These are phyloP conservation scores for Aphodius sticticus DNA, from an alignment of 2,888 invertebrate species.

Conservation along the genomic window DNA sequence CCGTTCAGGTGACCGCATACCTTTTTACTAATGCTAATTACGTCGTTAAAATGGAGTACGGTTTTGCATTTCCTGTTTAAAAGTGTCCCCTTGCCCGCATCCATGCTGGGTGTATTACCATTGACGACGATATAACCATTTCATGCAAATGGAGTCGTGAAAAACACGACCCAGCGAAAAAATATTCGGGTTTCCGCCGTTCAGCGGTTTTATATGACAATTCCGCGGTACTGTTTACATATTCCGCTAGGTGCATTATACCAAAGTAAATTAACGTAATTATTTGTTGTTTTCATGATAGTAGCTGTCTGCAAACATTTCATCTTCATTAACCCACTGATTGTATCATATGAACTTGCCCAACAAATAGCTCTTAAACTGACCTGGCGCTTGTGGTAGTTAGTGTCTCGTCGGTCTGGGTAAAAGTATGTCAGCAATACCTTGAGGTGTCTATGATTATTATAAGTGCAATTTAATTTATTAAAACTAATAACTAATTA, in stretches of 20 bases:
- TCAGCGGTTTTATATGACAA: neutral
- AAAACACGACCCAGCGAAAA: constrained; percentile 4
- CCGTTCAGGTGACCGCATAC: constrained; percentile 4
- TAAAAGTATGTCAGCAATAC: too few relatives aligned
- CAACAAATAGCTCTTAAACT: too few relatives aligned
- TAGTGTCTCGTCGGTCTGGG: too few relatives aligned
- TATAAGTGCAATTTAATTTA: too few relatives aligned
- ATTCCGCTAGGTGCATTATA: neutral
- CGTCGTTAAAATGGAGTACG: constrained; percentile 4
- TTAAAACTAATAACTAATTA: too few relatives aligned
- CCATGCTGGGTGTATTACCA: neutral
- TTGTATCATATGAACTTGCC: neutral
- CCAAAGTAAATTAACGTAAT: neutral
- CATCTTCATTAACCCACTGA: neutral
- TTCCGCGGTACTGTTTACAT: neutral
- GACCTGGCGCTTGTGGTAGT: too few relatives aligned
- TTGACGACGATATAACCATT: constrained; percentile 4
- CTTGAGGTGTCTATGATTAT: too few relatives aligned
- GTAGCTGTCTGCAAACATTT: neutral
- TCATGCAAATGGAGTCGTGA: neutral
- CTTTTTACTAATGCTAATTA: constrained; percentile 4
- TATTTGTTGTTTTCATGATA: neutral
- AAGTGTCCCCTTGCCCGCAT: neutral
- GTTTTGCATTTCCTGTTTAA: neutral
- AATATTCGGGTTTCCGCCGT: neutral